These are phyloP conservation scores for Sarcophaga peregrina DNA, from an alignment of 1,140 invertebrate genomes.

Conservation along the genomic window DNA sequence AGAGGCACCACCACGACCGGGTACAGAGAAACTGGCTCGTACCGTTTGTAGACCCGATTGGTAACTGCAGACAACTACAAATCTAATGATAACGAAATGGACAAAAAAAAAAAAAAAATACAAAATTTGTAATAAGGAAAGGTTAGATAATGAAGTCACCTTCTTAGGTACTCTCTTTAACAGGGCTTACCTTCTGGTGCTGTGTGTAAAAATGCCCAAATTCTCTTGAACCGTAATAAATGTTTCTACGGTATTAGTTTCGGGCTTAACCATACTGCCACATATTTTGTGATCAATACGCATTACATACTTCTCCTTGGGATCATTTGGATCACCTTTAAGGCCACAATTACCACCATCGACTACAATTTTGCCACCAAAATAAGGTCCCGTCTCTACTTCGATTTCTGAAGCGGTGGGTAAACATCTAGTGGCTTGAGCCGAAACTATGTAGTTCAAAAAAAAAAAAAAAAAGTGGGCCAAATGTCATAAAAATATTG, in stretches of 20 bases:
- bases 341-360: constrained; percentile 73
- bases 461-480: neutral
- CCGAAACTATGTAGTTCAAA: constrained; percentile 74
- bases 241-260: constrained; percentile 76
- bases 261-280: constrained; percentile 78
- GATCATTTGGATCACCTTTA: constrained; percentile 73
- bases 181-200: constrained; percentile 72
- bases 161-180: neutral
- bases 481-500: constrained; percentile 13
- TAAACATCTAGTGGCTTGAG: constrained; percentile 78
- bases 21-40: constrained; percentile 76
- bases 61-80: constrained; percentile 82
- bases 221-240: constrained; percentile 86
- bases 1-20: constrained; percentile 67
- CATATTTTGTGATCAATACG: constrained; percentile 80
- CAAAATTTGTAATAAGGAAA: neutral
- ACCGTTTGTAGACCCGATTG: constrained; percentile 83
- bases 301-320: constrained; percentile 77
- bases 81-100: constrained; percentile 67
- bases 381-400: constrained; percentile 82
- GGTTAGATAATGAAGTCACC: no score
- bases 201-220: constrained; percentile 82
- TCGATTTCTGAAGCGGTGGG: constrained; percentile 81
- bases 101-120: neutral
- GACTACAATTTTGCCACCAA: constrained; percentile 77